These are phyloP conservation scores for Sclerodermus sp. DNA, from an alignment of 2,888 invertebrate genomes.

Conservation along the genomic window DNA sequence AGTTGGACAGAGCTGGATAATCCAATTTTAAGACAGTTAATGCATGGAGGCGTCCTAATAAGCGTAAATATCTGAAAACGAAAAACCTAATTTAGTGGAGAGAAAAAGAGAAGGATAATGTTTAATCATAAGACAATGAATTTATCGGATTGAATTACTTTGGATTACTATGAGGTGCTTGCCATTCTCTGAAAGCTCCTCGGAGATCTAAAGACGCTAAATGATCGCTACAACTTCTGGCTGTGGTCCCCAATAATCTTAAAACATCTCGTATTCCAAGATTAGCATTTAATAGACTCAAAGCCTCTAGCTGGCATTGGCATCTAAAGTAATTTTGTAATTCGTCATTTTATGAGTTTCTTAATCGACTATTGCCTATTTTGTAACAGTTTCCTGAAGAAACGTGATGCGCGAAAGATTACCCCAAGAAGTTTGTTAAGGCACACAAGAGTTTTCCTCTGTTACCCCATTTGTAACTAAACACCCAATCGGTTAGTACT, in stretches of 20 bases:
- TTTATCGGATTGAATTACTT: conserved; percentile 41
- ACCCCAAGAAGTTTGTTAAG: conserved; percentile 50
- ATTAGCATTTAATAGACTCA: conserved; percentile 58
- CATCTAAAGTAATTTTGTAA: conserved; percentile 37
- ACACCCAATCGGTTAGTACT: conserved; percentile 59
- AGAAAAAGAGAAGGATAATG: neutral
- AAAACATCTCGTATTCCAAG: conserved; percentile 57
- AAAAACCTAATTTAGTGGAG: too few species aligned
- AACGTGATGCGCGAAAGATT: conserved; percentile 5
- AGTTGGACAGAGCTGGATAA: conserved; percentile 58
- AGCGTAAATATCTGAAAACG: conserved; percentile 41
- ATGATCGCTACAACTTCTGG: conserved; percentile 45
- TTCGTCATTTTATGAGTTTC: neutral
- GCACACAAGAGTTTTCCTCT: conserved; percentile 46
- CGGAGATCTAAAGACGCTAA: conserved; percentile 56
- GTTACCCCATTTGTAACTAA: conserved; percentile 55
- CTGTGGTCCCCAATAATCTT: conserved; percentile 55
- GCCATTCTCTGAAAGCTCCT: conserved; percentile 58
- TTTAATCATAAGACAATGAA: too few species aligned
- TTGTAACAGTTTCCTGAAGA: too few species aligned
- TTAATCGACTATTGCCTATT: too few species aligned
- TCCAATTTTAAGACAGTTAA: conserved; percentile 56
- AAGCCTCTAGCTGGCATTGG: conserved; percentile 53
- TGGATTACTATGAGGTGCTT: conserved; percentile 48
- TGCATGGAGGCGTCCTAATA: conserved; percentile 53